Evolutionary conservation across 2,113 vertebrate species (phyloP).

Genomic region (Atherinomorus stipes): DNA sequence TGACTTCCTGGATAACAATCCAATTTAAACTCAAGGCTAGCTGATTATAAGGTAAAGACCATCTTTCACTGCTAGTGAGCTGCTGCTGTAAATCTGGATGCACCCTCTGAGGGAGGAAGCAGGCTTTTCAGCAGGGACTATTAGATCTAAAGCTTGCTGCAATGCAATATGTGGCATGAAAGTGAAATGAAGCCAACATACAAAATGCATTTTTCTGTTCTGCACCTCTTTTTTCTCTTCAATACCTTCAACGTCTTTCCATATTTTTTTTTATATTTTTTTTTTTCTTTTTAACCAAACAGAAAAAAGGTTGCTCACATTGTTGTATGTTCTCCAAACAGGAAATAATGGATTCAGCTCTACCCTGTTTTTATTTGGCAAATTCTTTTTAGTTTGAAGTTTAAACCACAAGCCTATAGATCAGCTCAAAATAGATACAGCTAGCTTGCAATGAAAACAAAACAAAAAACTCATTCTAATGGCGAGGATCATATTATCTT

Average conservation of each 20-base stretch:
- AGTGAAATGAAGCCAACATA: conserved; percentile 58
- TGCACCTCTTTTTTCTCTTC: conserved; percentile 43
- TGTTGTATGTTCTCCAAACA: conserved; percentile 16
- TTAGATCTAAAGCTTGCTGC: conserved; percentile 61
- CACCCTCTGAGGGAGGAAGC: conserved; percentile 68
- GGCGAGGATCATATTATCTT: not conserved
- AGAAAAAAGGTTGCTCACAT: conserved; percentile 21
- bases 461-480: not conserved
- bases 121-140: conserved; percentile 63
- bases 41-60: conserved; percentile 61
- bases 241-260: conserved; percentile 25
- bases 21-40: conserved; percentile 51
- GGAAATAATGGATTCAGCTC: not conserved
- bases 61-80: conserved; percentile 37
- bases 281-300: conserved; percentile 4
- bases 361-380: not conserved
- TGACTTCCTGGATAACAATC: conserved; percentile 14
- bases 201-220: conserved; percentile 41
- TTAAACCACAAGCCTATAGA: not conserved
- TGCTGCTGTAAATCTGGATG: conserved; percentile 75
- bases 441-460: not conserved
- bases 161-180: conserved; percentile 51
- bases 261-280: conserved; percentile 34
- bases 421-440: not conserved
- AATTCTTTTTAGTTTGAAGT: not conserved